A percentile compares a stretch with the other conserved stretches of the same genome.
Conservation (phyloP, 1,140 invertebrate species). For the Physella acuta region DNA sequence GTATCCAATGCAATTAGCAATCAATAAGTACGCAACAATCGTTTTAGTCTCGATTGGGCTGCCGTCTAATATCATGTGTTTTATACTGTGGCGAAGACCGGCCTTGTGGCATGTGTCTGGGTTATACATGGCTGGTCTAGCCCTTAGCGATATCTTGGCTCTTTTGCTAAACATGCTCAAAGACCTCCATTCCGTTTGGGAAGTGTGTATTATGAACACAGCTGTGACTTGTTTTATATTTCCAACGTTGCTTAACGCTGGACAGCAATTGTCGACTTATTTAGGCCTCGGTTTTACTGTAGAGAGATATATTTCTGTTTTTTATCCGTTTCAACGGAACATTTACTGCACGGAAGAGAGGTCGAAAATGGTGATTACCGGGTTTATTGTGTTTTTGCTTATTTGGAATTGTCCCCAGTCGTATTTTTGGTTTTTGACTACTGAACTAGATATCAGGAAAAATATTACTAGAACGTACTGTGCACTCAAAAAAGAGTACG, state of each 20-base stretch:
- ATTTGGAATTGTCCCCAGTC: slow-evolving; percentile 44
- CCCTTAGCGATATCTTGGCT: slow-evolving; percentile 53
- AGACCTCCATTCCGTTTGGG: slow-evolving; percentile 52
- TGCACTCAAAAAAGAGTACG: slow-evolving; percentile 34
- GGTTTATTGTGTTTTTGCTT: slow-evolving; percentile 35
- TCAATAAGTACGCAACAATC: slow-evolving; percentile 36
- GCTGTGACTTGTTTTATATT: slow-evolving; percentile 49
- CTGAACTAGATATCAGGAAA: too few species aligned
- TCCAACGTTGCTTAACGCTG: slow-evolving; percentile 45
- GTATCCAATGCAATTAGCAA: slow-evolving; percentile 6
- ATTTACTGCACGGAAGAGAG: slow-evolving; percentile 73
- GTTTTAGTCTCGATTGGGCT: slow-evolving; percentile 55
- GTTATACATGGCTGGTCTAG: slow-evolving; percentile 55
- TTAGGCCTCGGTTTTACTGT: slow-evolving; percentile 78
- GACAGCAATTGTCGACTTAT: slow-evolving; percentile 55
- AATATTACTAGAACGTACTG: not conserved
- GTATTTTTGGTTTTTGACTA: slow-evolving; percentile 52
- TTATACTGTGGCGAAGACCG: slow-evolving; percentile 54
- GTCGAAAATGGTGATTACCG: slow-evolving; percentile 61
- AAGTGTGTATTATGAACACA: slow-evolving; percentile 34
- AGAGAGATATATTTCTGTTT: slow-evolving; percentile 93
- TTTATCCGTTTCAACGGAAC: slow-evolving; percentile 77
- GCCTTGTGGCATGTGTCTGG: slow-evolving; percentile 57
- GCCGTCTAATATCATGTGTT: slow-evolving; percentile 53
- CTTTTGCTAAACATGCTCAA: slow-evolving; percentile 48